Evolutionary conservation across 2,797 vertebrate species (phyloP), one percentile per base, ranked within the genome.

Genomic region (Gadopsis marmoratus): DNA sequence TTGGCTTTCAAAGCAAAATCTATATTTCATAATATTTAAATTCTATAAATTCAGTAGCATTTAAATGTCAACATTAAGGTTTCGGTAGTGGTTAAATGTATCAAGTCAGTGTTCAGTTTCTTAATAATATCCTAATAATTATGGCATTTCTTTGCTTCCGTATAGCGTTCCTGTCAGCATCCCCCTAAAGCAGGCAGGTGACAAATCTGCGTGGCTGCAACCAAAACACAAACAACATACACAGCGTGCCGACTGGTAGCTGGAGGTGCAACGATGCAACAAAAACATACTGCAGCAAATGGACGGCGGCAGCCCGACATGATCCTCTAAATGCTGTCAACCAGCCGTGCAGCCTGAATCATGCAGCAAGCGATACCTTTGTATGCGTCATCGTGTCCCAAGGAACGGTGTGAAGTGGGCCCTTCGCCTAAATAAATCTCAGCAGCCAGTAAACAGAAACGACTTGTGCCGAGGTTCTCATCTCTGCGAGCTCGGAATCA

Each of bases 341-440:
- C 9, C 61, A 39, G 72, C 48, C 11, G 19, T 31, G 5, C 58
- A 6, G 82, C 54, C 77, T 79, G 84, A 84, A 77, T 79, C 74
- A 65, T 31, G 70, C 45, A 63, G 74, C 69, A 43, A 80, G 70
- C 26, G 59, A 80, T 54, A 37, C 78, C 78, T 76, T 33, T 53
- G 47, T 62, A 55, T 76, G 84, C 16, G 70, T 86, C 85, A 81
- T 67, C 64, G 0, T 37, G 80, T 76, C 64, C 74, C 31, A 16
- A 21, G 56, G 76, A 79, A 21, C 41, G 43, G 43, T 19, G 76
- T 35, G 69, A 79, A 82, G 81, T 60, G 73, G 77, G 47, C n/a
- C 60, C 59, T 61, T 70, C 74, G 39, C 76, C 64, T 5, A 39
- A 59, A 70, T 26, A 62, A 50, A 73, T n/a, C 62, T 71, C 59